Base-by-base conservation (phyloP, 2,797 vertebrate species). In the Sebastes taczanowskii region DNA sequence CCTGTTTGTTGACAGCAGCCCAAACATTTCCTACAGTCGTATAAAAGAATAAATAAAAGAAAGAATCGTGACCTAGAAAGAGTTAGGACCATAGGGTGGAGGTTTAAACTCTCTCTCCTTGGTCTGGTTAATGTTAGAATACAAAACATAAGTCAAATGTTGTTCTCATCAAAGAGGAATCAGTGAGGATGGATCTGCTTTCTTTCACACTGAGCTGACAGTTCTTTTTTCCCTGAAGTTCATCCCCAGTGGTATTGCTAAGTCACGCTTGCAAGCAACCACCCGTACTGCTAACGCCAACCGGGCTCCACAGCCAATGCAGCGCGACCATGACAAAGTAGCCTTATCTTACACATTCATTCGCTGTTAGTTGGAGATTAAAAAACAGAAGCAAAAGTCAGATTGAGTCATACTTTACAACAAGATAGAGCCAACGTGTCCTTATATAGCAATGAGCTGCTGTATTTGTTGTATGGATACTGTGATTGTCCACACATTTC, bases 141-240 rank as follows among this genome's bases (percentile, higher is more conserved):
- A 80, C 23, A 77, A 77, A 78, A 86, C 70, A 67, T 5, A 72
- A 49, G 82, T 82, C 81, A 82, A 49, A 88, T 73, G 74, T 69
- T 86, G 77, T 78, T 89, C 80, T 88, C 82, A 70, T 91, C 89
- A 90, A 88, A 92, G 80, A 76, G 78, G 61, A 89, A 85, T 86
- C 85, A 73, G 74, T 63, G 32, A 78, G 81, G 84, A 89, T 62
- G 86, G 86, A 69, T 88, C 93, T 95, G 93, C 71, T 93, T 93
- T 91, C 46, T 73, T 11, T 94, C 93, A 90, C 65, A 6, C 74
- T 38, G 71, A 88, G 63, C 86, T 85, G 87, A 87, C 87, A 82
- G 73, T 75, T 46, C 9, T 60, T 73, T 53, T 71, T 68, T 35
- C 13, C 46, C 25, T 60, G 10, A 68, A 63, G 58, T 82, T 75